Evolutionary conservation across 2,113 vertebrate genomes (phyloP).

Genomic region (Nothocercus julius): DNA sequence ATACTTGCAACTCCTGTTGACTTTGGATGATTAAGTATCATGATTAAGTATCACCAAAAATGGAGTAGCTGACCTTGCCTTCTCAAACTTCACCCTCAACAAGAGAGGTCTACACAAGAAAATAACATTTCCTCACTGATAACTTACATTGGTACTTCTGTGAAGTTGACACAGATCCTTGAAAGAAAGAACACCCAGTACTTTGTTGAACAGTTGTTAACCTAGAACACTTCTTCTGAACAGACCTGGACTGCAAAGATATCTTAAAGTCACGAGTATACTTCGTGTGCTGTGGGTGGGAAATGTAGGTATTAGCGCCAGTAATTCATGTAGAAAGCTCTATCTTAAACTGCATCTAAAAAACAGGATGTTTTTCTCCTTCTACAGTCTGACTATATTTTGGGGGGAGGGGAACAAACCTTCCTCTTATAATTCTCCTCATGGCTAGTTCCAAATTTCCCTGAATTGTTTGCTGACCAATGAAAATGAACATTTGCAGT

Average conservation of each 20-base stretch:
- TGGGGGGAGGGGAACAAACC: not conserved
- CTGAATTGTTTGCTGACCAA: slow-evolving; percentile 41
- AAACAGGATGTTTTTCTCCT: slow-evolving; percentile 52
- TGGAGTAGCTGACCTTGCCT: not conserved
- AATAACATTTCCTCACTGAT: not conserved
- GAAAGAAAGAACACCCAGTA: not conserved
- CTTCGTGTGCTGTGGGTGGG: not conserved
- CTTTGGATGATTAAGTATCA: not conserved
- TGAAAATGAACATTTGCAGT: not conserved
- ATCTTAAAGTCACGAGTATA: slow-evolving; percentile 11
- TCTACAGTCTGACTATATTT: not conserved
- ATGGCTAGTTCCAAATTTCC: not conserved
- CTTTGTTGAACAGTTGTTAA: not conserved
- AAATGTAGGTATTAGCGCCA: not conserved
- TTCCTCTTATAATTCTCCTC: slow-evolving; percentile 15
- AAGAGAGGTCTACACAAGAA: not conserved
- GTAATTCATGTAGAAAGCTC: slow-evolving; percentile 37
- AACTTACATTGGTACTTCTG: not conserved
- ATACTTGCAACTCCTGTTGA: accelerated
- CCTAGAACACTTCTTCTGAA: not conserved
- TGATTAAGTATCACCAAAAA: not conserved
- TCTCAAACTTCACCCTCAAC: not conserved
- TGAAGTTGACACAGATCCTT: not conserved
- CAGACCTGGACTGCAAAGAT: not conserved
- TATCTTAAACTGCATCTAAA: slow-evolving; percentile 49